These are phyloP conservation scores for Dicrostonyx torquatus DNA, from an alignment of 2,797 vertebrate genomes.

Conservation along the genomic window DNA sequence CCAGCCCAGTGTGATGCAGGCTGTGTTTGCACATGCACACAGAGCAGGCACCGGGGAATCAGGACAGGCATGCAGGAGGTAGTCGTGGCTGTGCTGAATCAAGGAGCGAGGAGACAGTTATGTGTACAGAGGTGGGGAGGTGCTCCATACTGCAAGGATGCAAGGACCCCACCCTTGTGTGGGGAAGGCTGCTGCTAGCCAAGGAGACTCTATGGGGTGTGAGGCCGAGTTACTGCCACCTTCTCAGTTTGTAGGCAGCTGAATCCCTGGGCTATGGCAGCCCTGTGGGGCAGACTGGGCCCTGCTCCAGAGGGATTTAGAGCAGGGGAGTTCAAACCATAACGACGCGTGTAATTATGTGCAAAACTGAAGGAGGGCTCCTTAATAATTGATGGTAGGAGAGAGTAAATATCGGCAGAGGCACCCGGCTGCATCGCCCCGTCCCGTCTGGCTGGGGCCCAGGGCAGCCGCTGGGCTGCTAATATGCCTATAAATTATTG, in stretches of 20 bases:
- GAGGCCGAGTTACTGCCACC: neutral
- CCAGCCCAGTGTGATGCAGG: neutral
- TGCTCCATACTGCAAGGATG: neutral
- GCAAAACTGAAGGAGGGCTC: conserved; percentile 75
- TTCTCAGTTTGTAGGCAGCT: neutral
- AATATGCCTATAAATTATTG: conserved; percentile 85
- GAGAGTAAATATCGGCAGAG: conserved; percentile 83
- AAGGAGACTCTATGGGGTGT: neutral
- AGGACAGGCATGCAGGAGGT: neutral
- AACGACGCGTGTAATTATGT: conserved; percentile 84
- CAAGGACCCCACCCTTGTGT: neutral
- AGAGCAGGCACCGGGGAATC: neutral
- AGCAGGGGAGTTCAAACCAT: conserved; percentile 82
- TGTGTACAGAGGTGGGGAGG: no score
- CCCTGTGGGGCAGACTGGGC: conserved; percentile 68
- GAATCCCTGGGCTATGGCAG: neutral
- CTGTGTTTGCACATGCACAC: neutral
- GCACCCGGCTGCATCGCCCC: conserved; percentile 82
- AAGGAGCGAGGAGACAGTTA: neutral
- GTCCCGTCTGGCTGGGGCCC: conserved; percentile 85
- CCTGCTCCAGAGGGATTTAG: conserved; percentile 84
- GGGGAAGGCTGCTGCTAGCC: neutral
- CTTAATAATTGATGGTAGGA: conserved; percentile 85
- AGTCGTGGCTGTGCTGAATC: neutral
- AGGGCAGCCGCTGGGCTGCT: conserved; percentile 80